Base-by-base conservation (phyloP, 1,140 invertebrate genomes). In the Lasaia peninsularis region DNA sequence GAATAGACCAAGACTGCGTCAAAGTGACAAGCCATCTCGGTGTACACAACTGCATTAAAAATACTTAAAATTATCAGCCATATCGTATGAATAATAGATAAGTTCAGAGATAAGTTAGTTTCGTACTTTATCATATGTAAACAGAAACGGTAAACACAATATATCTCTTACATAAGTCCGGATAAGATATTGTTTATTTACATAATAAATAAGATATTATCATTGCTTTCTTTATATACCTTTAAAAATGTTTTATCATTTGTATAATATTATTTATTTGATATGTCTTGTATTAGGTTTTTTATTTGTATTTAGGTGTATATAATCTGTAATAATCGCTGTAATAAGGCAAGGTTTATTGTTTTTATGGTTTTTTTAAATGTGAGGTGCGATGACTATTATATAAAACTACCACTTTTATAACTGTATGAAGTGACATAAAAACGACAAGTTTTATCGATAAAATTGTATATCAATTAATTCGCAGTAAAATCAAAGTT, bases 141-240 rank as follows among this genome's bases (percentile, higher is more conserved):
- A 59, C 28, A 58, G 40, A 24, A 52, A 11, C 21, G 33, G 58
- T 54, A 54, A 60, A 60, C 21, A 49, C 35, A 31, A 16, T 44
- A 50, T 33, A 44, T 54, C 52, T 54, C 52, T 60, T 60, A 48
- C 52, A 54, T 54, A 60, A 60, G 24, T 32, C n/a, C 12, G 6
- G 58, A 60, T 60, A 60, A 60, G 52, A 44, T 44, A 44, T 44
- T 16, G 37, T 44, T 44, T 44, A 44, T 44, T 44, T 44, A 18
- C 37, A 44, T 20, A 18, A 40, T 10, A 44, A 44, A 44, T 10
- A 14, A 20, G 7, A 10, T 18, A 44, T 44, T 44, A 44, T 44
- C 37, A 44, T 18, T 44, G 14, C 37, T 44, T 44, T 44, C 37
- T 44, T 44, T 44, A 44, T 44, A 44, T 44, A 44, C 37, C 6